phyloP scores from a whole-genome alignment of 2,888 invertebrate species.

The Dryobota labecula region DNA sequence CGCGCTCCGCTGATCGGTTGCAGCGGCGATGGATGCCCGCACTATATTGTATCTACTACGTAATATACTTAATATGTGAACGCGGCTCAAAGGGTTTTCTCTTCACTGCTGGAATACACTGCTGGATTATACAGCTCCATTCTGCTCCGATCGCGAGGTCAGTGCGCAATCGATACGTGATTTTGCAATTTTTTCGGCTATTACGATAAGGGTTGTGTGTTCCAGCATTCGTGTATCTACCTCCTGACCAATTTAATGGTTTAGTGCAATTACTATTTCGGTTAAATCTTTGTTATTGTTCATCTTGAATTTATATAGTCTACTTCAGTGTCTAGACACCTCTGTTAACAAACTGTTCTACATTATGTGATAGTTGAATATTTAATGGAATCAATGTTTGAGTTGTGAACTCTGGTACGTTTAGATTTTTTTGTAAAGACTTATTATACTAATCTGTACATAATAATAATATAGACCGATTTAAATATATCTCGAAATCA shows the following conservation, averaged over 20 bases:
- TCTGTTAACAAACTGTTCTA: slow-evolving; percentile 60
- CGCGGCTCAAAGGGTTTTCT: slow-evolving; percentile 41
- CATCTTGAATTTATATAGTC: slow-evolving; percentile 59
- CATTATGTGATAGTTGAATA: slow-evolving; percentile 64
- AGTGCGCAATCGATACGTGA: slow-evolving; percentile 28
- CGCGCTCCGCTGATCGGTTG: slow-evolving; percentile 46
- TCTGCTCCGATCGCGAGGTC: slow-evolving; percentile 13
- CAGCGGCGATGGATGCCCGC: slow-evolving; percentile 25
- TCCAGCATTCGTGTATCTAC: slow-evolving; percentile 65
- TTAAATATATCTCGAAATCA: slow-evolving; percentile 59
- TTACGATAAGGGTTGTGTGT: slow-evolving; percentile 38
- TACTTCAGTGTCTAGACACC: slow-evolving; percentile 58
- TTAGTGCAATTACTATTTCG: slow-evolving; percentile 55
- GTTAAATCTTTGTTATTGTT: slow-evolving; percentile 53
- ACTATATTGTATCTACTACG: slow-evolving; percentile 24
- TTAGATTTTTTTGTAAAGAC: slow-evolving; percentile 59
- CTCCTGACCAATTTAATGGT: slow-evolving; percentile 73
- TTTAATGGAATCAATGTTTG: slow-evolving; percentile 61
- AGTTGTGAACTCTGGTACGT: slow-evolving; percentile 62
- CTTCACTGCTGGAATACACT: slow-evolving; percentile 48
- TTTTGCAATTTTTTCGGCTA: slow-evolving; percentile 4
- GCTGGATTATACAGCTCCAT: slow-evolving; percentile 31
- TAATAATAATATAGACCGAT: slow-evolving; percentile 49
- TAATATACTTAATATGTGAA: slow-evolving; percentile 32
- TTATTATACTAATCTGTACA: slow-evolving; percentile 53